Base-by-base conservation (phyloP, 2,888 invertebrate species). In the Hybos culiciformis region DNA sequence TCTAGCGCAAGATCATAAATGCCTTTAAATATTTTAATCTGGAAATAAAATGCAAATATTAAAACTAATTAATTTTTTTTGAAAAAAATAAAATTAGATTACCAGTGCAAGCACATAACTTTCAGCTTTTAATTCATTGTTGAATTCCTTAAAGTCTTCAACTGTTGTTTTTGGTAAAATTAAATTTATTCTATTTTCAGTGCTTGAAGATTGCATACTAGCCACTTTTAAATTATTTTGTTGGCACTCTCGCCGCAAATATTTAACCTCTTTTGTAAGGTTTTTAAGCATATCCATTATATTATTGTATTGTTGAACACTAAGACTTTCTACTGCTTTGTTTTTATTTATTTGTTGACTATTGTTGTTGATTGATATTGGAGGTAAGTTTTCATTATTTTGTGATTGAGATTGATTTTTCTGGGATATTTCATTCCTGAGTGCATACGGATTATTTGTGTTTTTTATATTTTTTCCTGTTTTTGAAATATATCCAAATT, bases 71-170 rank as follows among this genome's bases (percentile, higher is more conserved):
- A 26, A 26, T 26, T 26, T 26, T n/a, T n/a, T 4, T 5, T 26
- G 26, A 26, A 26, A 23, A 37, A 37, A 37, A 37, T 37, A 21
- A 21, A 21, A 37, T 37, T 37, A 20, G 12, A 12, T 37, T 37
- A 23, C 37, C 15, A 21, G 12, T 20, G 11, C 1, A 12, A 37
- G 14, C 17, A 7, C 17, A 17, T 15, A 14, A 17, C 5, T 4
- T 32, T 32, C 14, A 32, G 4, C 12, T 26, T 26, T 26, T 26
- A 26, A 26, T 4, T 26, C 26, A 5, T 26, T 7, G 7, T 26
- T 12, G 4, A 26, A 7, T 26, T 26, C 26, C 26, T 26, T 26
- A 7, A 26, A 26, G 9, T 26, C 26, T 5, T 26, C 26, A 3
- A 12, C 5, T 26, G 26, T 26, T 26, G 4, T 26, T 26, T 26